Evolutionary conservation across 2,888 invertebrate genomes (phyloP), one percentile per base, ranked within the genome.

Genomic region (Phaonia tiefii): DNA sequence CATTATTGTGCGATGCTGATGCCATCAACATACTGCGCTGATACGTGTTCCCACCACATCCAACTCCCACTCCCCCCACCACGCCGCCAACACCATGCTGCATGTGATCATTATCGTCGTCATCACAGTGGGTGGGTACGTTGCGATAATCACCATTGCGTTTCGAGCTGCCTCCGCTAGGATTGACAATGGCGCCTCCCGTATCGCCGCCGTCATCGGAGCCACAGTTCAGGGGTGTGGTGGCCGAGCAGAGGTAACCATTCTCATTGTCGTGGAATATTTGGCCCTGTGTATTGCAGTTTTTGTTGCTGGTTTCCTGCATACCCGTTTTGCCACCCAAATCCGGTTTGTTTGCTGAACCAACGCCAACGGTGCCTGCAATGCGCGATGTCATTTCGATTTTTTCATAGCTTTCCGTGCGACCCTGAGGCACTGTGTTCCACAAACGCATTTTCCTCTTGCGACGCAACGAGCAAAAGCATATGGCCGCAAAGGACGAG

Each of bases 331-430:
- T 81, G 2, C 88, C 89, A 25, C 89, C 89, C 79, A 88, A 67
- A 73, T 89, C 89, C 20, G 89, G 89, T 56, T 89, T 87, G 54
- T 71, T 73, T 15, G 67, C 25, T 7, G 63, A 13, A 11, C 83
- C 75, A 44, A 51, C 22, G 13, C 74, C 78, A 8, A 56, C 80
- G 26, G 80, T 83, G 84, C 91, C 91, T 49, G 89, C 87, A 84
- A 92, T 92, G 85, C 93, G 93, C 89, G 93, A 94, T 71, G 89
- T 88, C 92, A 95, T 93, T 88, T 95, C 95, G 84, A 96, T 95
- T 92, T 95, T 96, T 89, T 95, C 95, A 87, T 95, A 95, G 90
- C 93, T 95, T 86, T 95, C 95, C 83, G 91, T 89, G 80, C 92
- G 90, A 11, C 91, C 90, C 20, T 91, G 89, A 25, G 90, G 91